phyloP scores from a whole-genome alignment of 2,797 vertebrate species.

The Scleropages formosus region DNA sequence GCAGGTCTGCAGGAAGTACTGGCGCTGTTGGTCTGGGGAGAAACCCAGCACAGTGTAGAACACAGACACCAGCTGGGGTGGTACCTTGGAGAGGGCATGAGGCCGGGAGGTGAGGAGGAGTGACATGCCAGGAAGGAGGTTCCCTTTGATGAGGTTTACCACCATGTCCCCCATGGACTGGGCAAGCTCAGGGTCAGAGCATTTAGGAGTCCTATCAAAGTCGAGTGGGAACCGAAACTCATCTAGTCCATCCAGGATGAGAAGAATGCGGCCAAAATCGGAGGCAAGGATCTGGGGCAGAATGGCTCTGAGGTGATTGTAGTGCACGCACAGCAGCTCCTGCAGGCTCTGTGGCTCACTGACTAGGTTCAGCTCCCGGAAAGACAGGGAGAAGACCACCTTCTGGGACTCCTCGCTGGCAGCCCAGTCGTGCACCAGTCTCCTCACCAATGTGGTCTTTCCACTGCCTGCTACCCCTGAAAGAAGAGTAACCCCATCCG shows the following conservation, averaged over 20 bases:
- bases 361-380: slow-evolving; percentile 53
- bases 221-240: slow-evolving; percentile 51
- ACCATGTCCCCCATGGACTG: slow-evolving; percentile 41
- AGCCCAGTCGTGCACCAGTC: slow-evolving; percentile 47
- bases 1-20: slow-evolving; percentile 47
- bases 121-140: slow-evolving; percentile 45
- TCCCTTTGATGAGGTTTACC: slow-evolving; percentile 53
- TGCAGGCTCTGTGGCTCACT: slow-evolving; percentile 42
- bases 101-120: slow-evolving; percentile 52
- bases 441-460: slow-evolving; percentile 50
- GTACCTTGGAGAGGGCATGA: slow-evolving; percentile 49
- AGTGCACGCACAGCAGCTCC: slow-evolving; percentile 47
- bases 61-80: slow-evolving; percentile 41
- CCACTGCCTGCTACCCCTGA: slow-evolving; percentile 55
- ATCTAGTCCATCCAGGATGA: slow-evolving; percentile 53
- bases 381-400: slow-evolving; percentile 48
- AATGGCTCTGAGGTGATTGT: slow-evolving; percentile 48
- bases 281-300: slow-evolving; percentile 39
- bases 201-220: slow-evolving; percentile 51
- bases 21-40: slow-evolving; percentile 45
- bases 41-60: slow-evolving; percentile 51
- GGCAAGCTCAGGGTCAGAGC: slow-evolving; percentile 47
- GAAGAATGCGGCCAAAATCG: slow-evolving; percentile 38
- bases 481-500: slow-evolving; percentile 41
- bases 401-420: slow-evolving; percentile 31